Evolutionary conservation across 2,113 vertebrate species (phyloP).

Genomic region (Daboia siamensis): DNA sequence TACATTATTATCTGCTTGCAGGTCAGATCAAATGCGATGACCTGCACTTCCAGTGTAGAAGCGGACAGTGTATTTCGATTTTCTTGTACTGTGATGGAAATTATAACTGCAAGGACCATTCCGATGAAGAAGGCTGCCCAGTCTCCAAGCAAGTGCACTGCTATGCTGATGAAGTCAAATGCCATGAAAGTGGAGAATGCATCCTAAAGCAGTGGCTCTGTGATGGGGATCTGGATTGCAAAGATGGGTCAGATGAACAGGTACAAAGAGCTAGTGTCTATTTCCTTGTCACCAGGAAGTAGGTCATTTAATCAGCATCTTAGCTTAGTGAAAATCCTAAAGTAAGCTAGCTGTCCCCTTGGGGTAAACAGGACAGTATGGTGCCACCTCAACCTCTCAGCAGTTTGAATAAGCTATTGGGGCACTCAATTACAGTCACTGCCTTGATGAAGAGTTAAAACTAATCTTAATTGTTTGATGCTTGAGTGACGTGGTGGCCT

Average conservation of each 20-base stretch:
- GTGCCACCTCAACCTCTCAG: background rate
- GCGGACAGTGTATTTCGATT: slow-evolving; percentile 79
- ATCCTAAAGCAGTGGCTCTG: slow-evolving; percentile 83
- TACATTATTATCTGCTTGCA: slow-evolving; percentile 31
- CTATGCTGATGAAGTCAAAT: slow-evolving; percentile 59
- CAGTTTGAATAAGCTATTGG: background rate
- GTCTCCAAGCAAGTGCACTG: slow-evolving; percentile 66
- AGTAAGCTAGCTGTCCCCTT: background rate
- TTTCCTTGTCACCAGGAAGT: background rate
- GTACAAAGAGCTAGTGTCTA: slow-evolving; percentile 51
- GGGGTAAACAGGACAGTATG: background rate
- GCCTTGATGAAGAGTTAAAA: background rate
- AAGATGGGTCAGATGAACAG: slow-evolving; percentile 83
- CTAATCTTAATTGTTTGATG: background rate
- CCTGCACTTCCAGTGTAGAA: slow-evolving; percentile 71
- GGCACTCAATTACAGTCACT: background rate
- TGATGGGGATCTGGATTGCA: slow-evolving; percentile 81
- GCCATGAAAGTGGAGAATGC: slow-evolving; percentile 76
- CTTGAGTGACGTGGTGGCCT: background rate
- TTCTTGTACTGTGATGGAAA: slow-evolving; percentile 82
- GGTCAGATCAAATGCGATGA: slow-evolving; percentile 64
- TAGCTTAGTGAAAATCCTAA: background rate
- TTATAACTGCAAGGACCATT: slow-evolving; percentile 80
- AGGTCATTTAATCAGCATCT: background rate
- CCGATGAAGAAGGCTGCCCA: slow-evolving; percentile 78